Conservation (phyloP, 2,113 vertebrate genomes). For the Sphaerodactylus townsendi region DNA sequence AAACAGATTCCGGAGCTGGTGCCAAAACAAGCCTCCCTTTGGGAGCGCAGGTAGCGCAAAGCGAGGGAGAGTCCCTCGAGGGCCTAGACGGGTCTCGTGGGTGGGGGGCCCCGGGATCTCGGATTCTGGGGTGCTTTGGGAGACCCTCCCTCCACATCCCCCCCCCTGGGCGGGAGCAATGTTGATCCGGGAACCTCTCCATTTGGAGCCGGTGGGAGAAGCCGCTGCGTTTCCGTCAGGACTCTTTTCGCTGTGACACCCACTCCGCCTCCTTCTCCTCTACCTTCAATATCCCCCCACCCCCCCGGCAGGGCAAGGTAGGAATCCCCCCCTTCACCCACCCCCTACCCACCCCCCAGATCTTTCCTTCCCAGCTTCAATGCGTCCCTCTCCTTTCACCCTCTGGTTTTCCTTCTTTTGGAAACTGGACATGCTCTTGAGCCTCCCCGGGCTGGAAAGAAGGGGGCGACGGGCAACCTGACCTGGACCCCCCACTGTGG, state of each 20-base stretch:
- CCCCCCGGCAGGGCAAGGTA: neutral
- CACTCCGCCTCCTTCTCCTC: neutral
- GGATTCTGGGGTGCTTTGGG: neutral
- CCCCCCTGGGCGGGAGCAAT: too few relatives aligned
- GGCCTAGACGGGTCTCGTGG: too few relatives aligned
- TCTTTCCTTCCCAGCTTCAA: neutral
- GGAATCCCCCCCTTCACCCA: neutral
- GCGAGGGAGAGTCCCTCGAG: too few relatives aligned
- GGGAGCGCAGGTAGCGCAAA: neutral
- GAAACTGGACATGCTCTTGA: neutral
- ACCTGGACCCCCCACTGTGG: neutral
- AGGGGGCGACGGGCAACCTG: neutral
- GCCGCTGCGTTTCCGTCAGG: constrained; percentile 24
- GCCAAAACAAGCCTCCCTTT: neutral
- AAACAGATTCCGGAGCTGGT: neutral
- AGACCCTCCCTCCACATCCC: rapidly evolving
- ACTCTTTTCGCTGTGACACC: constrained; percentile 11
- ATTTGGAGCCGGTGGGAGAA: constrained; percentile 1
- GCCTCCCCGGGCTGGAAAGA: neutral
- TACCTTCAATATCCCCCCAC: neutral
- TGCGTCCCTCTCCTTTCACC: neutral
- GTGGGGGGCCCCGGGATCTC: neutral
- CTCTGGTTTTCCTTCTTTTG: neutral
- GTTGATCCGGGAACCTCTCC: neutral
- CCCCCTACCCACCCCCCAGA: neutral